phyloP scores from a whole-genome alignment of 2,113 vertebrate genomes.

The Rhea americana region DNA sequence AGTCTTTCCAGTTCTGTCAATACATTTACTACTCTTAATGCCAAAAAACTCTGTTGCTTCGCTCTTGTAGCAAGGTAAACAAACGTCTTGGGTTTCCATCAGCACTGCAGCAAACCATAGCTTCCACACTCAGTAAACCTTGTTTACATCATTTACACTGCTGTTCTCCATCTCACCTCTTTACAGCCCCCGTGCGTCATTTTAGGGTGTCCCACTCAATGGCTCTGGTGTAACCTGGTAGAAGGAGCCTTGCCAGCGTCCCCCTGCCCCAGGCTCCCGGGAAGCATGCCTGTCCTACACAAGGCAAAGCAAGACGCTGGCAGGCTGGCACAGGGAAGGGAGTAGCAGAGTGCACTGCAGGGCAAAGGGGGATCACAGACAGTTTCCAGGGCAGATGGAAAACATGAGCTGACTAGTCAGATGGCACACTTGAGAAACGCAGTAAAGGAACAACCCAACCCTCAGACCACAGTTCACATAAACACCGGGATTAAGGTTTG shows the following conservation, averaged over 20 bases:
- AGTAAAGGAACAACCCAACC: background rate
- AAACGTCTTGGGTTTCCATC: background rate
- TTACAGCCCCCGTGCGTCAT: background rate
- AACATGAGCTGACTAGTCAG: background rate
- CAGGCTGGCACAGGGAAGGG: background rate
- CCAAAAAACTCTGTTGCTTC: accelerated
- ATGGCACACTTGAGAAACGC: background rate
- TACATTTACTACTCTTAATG: background rate
- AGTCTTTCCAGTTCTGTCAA: background rate
- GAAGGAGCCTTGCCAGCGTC: background rate
- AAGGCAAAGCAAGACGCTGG: background rate
- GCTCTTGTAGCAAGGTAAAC: background rate
- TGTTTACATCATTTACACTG: background rate
- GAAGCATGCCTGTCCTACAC: background rate
- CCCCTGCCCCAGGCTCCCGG: background rate
- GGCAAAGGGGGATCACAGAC: background rate
- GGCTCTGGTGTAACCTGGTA: background rate
- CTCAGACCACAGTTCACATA: background rate
- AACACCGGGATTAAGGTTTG: background rate
- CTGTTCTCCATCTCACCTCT: background rate
- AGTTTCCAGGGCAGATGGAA: background rate
- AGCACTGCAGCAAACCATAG: background rate
- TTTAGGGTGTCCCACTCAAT: background rate
- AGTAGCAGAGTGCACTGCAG: background rate
- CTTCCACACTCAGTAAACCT: background rate